Evolutionary conservation across 2,888 invertebrate species (phyloP).

Genomic region (Ametastegia equiseti): DNA sequence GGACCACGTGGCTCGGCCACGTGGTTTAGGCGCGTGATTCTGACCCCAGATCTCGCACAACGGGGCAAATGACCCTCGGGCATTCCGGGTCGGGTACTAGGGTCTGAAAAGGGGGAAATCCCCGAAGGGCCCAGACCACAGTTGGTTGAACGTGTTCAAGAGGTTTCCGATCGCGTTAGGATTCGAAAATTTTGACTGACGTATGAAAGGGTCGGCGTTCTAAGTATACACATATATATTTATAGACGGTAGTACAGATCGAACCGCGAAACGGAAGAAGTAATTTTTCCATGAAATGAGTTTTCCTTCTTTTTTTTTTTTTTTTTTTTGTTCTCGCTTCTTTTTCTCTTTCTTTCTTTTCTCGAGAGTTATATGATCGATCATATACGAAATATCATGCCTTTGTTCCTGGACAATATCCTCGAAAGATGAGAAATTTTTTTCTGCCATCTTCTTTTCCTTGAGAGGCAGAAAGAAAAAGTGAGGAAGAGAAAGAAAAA

Average conservation of each 20-base stretch:
- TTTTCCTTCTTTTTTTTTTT: background rate
- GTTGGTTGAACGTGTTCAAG: slow-evolving; percentile 31
- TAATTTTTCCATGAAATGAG: background rate
- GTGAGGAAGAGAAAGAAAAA: background rate
- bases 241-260: background rate
- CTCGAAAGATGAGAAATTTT: background rate
- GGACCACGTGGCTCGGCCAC: slow-evolving; percentile 41
- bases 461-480: background rate
- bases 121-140: slow-evolving; percentile 23
- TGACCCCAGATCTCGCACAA: slow-evolving; percentile 39
- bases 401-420: background rate
- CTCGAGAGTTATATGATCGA: background rate
- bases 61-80: slow-evolving; percentile 47
- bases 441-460: background rate
- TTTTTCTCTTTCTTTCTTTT: background rate
- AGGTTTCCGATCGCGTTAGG: slow-evolving; percentile 45
- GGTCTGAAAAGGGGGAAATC: slow-evolving; percentile 25
- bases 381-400: background rate
- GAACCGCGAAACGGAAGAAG: slow-evolving; percentile 7
- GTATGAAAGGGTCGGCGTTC: slow-evolving; percentile 26
- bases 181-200: slow-evolving; percentile 41
- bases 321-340: too few species aligned
- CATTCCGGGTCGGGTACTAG: slow-evolving; percentile 32
- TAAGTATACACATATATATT: too few species aligned
- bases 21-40: slow-evolving; percentile 41